Evolutionary conservation across 2,113 vertebrate species (phyloP).

Genomic region (Anarrhichthys ocellatus): DNA sequence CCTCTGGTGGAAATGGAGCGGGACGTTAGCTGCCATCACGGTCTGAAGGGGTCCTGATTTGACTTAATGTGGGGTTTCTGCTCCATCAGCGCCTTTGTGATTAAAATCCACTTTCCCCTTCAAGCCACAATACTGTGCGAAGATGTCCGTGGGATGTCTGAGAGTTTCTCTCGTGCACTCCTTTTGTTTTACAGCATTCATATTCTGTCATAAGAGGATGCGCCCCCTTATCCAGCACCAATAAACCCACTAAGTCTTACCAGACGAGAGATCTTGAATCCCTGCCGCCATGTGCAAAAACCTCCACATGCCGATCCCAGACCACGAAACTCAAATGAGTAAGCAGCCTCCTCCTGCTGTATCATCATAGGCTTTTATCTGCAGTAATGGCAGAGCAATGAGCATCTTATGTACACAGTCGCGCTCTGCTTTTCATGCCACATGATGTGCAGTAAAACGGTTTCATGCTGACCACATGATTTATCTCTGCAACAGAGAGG

Average conservation of each 20-base stretch:
- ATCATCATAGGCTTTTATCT: constrained; percentile 30
- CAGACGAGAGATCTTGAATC: constrained; percentile 22
- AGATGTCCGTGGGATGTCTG: not conserved
- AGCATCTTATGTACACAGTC: not conserved
- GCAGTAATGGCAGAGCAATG: constrained; percentile 16
- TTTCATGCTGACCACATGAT: constrained; percentile 14
- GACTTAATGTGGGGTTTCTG: constrained; percentile 39
- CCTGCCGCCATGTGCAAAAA: constrained; percentile 36
- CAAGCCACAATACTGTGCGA: constrained; percentile 1
- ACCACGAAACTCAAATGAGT: constrained; percentile 55
- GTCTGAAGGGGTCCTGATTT: constrained; percentile 9
- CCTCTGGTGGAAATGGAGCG: constrained; percentile 42
- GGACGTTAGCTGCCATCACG: constrained; percentile 25
- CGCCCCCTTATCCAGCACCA: not conserved
- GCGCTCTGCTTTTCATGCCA: not conserved
- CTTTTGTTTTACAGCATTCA: not conserved
- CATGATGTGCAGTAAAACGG: not conserved
- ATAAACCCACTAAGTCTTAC: constrained; percentile 25
- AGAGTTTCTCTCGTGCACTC: not conserved
- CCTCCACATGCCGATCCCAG: constrained; percentile 37
- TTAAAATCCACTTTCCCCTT: constrained; percentile 40
- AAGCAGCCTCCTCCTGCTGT: constrained; percentile 37
- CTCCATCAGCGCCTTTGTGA: constrained; percentile 34
- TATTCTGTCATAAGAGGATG: not conserved
- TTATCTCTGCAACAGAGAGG: not conserved